These are phyloP conservation scores for Allophyes oxyacanthae DNA, from an alignment of 2,888 invertebrate genomes.

Conservation along the genomic window DNA sequence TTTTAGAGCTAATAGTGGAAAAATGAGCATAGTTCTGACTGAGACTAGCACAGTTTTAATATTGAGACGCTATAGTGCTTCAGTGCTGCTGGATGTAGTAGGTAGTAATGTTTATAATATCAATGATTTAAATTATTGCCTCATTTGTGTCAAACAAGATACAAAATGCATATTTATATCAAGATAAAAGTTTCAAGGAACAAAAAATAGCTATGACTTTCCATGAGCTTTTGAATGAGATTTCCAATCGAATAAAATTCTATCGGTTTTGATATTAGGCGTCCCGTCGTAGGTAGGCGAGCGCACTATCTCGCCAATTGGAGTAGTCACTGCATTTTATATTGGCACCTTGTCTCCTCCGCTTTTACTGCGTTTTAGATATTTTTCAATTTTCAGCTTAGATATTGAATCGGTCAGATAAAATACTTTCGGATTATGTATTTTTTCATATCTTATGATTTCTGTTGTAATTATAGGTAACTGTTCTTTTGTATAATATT, in stretches of 20 bases:
- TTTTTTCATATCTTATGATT: no score
- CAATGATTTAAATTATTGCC: no score
- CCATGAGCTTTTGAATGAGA: no score
- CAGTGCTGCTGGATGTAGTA: background rate
- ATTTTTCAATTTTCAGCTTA: conserved; percentile 7
- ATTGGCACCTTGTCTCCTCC: conserved; percentile 42
- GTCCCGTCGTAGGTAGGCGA: conserved; percentile 24
- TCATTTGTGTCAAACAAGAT: no score
- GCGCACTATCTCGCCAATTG: conserved; percentile 46
- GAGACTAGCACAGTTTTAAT: background rate
- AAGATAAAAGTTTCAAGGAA: no score
- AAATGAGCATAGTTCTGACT: background rate
- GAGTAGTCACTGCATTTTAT: conserved; percentile 48
- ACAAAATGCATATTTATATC: no score
- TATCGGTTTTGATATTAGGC: conserved; percentile 35
- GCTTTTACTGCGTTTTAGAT: conserved; percentile 19
- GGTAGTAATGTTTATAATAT: no score
- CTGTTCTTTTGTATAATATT: no score
- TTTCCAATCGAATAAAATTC: conserved; percentile 19
- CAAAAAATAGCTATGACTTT: no score
- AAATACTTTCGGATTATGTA: no score
- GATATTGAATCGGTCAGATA: no score
- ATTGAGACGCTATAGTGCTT: background rate
- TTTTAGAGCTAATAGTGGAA: conserved; percentile 3
- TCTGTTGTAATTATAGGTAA: no score